Conservation (phyloP, 1,140 invertebrate genomes). For the Globodera rostochiensis region DNA sequence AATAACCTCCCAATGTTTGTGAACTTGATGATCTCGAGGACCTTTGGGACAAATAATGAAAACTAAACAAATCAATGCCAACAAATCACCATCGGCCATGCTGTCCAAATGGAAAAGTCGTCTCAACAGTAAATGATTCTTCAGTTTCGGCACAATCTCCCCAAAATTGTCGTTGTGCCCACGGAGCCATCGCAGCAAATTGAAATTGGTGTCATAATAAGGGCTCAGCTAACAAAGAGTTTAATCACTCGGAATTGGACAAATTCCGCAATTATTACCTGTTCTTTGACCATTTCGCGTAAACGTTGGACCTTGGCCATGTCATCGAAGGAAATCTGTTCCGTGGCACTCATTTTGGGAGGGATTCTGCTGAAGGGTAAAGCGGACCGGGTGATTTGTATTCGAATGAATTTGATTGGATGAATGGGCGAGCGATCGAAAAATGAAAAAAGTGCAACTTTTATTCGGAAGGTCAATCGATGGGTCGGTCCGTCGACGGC, state of each 20-base stretch:
- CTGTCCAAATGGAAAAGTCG: constrained; percentile 13
- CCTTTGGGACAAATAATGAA: constrained; percentile 51
- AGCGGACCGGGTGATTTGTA: not conserved
- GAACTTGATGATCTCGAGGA: constrained; percentile 62
- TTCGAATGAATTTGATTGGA: not conserved
- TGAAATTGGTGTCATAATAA: constrained; percentile 65
- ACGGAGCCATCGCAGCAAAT: constrained; percentile 63
- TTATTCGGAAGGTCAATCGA: too few species aligned
- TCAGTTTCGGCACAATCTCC: constrained; percentile 56
- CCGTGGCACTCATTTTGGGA: not conserved
- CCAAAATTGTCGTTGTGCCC: constrained; percentile 62
- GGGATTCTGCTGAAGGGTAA: too few species aligned
- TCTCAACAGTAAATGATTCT: constrained; percentile 37
- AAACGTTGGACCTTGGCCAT: constrained; percentile 17
- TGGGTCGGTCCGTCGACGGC: too few species aligned
- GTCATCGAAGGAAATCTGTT: not conserved
- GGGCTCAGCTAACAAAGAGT: constrained; percentile 50
- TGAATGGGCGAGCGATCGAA: too few species aligned
- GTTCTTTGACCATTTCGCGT: constrained; percentile 27
- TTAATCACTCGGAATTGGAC: not conserved
- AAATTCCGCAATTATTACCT: constrained; percentile 10
- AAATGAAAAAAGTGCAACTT: too few species aligned
- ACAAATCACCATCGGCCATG: constrained; percentile 33
- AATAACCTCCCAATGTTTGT: constrained; percentile 57
- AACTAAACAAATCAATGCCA: constrained; percentile 24